Base-by-base conservation (phyloP, 2,113 vertebrate genomes). In the Calonectris borealis region DNA sequence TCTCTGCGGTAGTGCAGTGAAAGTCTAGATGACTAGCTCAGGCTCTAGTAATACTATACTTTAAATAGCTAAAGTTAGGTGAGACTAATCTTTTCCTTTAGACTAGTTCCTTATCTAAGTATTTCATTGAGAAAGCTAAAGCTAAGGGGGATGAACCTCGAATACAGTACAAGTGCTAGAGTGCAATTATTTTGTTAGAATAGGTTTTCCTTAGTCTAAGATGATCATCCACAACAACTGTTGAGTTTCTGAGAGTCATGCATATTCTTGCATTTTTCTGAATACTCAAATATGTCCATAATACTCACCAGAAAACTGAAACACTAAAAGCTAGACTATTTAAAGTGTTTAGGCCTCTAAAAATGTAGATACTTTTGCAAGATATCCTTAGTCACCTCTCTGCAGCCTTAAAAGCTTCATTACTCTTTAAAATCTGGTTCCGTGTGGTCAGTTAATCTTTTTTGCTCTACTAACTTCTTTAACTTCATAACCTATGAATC, bases 161-260 rank as follows among this genome's bases (percentile, higher is more conserved):
- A n/a, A 42, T 32, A 32, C 2, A n/a, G 38, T 32, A 32, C 2
- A 3, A 64, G 38, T 6, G 2, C 18, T 42, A 20, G n/a, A 51
- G 7, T 57, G 34, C 5, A 68, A 46, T 57, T 79, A 69, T 31
- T 86, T 87, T 57, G 7, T 38, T 78, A 64, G 16, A 84, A 32
- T n/a, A 76, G 9, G 17, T 60, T 94, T 91, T 69, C 13, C 20
- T 75, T 51, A 22, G n/a, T 79, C 65, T 60, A 55, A 78, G 57
- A 27, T 0, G 2, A 7, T 18, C 4, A 3, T 68, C 24, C 57
- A 34, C 32, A n/a, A 9, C 6, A 6, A 64, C 12, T 40, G 25
- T 8, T 42, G 79, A 70, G 16, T 75, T 94, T 83, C 88, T 60
- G 26, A 73, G 20, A 29, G 9, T 48, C 1, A 5, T 1, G 0